Evolutionary conservation across 1,140 invertebrate species (phyloP).

Genomic region (Venustaconcha ellipsiformis): DNA sequence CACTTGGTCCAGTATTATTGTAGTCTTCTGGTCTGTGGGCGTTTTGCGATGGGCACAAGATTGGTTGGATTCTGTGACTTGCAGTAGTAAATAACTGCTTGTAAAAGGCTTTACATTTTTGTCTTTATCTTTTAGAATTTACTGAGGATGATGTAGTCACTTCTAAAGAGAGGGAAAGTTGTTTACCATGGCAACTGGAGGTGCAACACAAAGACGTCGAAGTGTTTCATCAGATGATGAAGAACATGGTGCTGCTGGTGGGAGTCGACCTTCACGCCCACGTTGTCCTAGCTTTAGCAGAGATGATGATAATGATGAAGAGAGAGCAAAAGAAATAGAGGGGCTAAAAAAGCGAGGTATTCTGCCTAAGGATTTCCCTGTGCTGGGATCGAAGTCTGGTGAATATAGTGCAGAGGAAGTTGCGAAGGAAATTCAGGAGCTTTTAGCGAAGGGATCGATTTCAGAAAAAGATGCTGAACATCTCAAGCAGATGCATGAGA

Average conservation of each 20-base stretch:
- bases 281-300: too few species aligned
- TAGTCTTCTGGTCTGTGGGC: too few species aligned
- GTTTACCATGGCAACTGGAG: constrained; percentile 3
- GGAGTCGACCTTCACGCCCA: too few species aligned
- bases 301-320: constrained; percentile 18
- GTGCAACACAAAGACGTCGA: constrained; percentile 1
- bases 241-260: background rate
- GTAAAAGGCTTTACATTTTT: too few species aligned
- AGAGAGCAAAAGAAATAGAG: constrained; percentile 16
- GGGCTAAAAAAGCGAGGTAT: constrained; percentile 16
- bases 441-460: constrained; percentile 18
- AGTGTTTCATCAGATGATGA: constrained; percentile 7
- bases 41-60: too few species aligned
- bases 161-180: too few species aligned
- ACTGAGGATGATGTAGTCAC: too few species aligned
- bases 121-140: too few species aligned
- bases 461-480: constrained; percentile 5
- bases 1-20: too few species aligned
- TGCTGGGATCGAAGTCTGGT: background rate
- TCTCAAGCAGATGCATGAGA: background rate
- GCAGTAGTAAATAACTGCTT: too few species aligned
- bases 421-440: constrained; percentile 25
- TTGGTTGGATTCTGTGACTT: too few species aligned
- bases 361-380: constrained; percentile 15
- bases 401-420: constrained; percentile 11